These are phyloP conservation scores for Bembecia ichneumoniformis DNA, from an alignment of 2,888 invertebrate species.

Conservation along the genomic window DNA sequence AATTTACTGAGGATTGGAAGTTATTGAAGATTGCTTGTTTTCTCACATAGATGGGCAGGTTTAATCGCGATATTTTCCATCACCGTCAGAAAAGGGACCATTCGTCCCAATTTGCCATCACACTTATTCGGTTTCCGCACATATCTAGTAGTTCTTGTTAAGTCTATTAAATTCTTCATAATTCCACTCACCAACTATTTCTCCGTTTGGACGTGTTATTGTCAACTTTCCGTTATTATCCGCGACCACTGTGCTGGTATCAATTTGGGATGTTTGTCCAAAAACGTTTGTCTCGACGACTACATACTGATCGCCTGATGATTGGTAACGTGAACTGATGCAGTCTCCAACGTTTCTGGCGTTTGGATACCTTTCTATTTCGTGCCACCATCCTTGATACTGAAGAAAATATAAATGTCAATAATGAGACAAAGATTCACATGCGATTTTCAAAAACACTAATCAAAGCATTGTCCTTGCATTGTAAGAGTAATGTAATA, in stretches of 20 bases:
- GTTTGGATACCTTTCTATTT: slow-evolving; percentile 43
- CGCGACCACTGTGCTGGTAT: slow-evolving; percentile 25
- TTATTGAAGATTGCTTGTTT: not conserved
- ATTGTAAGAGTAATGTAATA: no score
- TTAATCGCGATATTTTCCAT: no score
- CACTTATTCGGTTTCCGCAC: no score
- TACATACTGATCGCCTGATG: slow-evolving; percentile 20
- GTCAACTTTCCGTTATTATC: slow-evolving; percentile 30
- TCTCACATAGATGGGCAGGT: no score
- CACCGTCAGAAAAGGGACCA: no score
- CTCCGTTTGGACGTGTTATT: slow-evolving; percentile 18
- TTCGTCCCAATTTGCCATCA: no score
- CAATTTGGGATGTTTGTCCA: slow-evolving; percentile 19
- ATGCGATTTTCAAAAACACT: no score
- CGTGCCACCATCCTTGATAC: slow-evolving; percentile 58
- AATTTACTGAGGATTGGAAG: not conserved
- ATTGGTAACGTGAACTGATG: slow-evolving; percentile 32
- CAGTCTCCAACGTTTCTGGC: slow-evolving; percentile 32
- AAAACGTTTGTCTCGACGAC: slow-evolving; percentile 37
- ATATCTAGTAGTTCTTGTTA: no score
- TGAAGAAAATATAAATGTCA: no score
- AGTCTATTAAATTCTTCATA: no score
- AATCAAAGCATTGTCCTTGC: no score
- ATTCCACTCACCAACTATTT: not conserved
- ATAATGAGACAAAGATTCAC: no score